phyloP scores from a whole-genome alignment of 2,113 vertebrate genomes.

The Calypte anna region DNA sequence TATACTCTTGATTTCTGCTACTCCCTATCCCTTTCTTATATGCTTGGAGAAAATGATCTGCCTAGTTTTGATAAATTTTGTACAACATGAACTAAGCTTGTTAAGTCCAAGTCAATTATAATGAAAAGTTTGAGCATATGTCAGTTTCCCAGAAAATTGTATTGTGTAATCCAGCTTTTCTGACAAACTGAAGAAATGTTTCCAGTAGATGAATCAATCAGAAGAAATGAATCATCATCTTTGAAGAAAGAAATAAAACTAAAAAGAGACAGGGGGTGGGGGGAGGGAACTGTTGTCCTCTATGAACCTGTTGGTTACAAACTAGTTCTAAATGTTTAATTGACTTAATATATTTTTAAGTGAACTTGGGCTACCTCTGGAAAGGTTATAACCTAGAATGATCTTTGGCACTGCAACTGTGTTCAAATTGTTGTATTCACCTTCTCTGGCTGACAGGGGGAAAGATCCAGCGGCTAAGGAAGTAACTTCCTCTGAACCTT shows the following conservation, averaged over 20 bases:
- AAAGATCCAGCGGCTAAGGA: neutral
- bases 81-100: constrained; percentile 6
- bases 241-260: neutral
- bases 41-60: neutral
- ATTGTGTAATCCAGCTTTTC: constrained; percentile 24
- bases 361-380: neutral
- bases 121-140: constrained; percentile 35
- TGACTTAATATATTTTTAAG: neutral
- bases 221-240: neutral
- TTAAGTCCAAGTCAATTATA: constrained; percentile 34
- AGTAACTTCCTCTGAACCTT: constrained; percentile 1
- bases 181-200: constrained; percentile 42
- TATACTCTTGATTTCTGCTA: neutral
- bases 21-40: neutral
- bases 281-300: neutral
- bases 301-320: neutral
- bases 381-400: neutral
- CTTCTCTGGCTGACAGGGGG: neutral
- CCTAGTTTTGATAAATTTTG: constrained; percentile 27
- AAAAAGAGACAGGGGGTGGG: no score
- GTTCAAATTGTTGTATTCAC: neutral
- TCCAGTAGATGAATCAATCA: constrained; percentile 7
- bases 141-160: constrained; percentile 13
- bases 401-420: neutral
- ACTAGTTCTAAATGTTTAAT: neutral